Evolutionary conservation across 2,113 vertebrate genomes (phyloP).

Genomic region (Drymodes brunneopygia): DNA sequence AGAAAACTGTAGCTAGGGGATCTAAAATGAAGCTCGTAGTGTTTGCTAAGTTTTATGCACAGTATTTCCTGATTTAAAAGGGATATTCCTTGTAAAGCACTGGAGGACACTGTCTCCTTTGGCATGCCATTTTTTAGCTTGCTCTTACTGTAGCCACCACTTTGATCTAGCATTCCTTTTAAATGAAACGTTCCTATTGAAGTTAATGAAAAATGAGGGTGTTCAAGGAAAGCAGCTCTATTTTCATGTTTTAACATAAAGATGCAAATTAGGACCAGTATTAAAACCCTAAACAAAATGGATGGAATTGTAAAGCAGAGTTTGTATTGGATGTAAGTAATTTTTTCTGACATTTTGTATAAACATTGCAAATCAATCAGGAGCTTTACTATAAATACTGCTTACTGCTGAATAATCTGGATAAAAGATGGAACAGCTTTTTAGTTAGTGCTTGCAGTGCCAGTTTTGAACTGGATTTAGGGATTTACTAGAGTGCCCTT

Average conservation of each 20-base stretch:
- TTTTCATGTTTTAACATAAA: conserved; percentile 16
- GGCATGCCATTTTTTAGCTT: not conserved
- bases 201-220: not conserved
- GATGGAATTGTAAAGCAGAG: not conserved
- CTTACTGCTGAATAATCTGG: not conserved
- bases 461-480: not conserved
- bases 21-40: not conserved
- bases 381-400: not conserved
- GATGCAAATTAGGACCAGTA: not conserved
- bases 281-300: not conserved
- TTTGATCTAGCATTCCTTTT: not conserved
- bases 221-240: not conserved
- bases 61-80: not conserved
- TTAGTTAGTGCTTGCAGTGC: not conserved
- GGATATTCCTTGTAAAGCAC: not conserved
- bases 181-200: not conserved
- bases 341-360: conserved; percentile 13
- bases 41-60: not conserved
- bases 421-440: not conserved
- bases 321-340: not conserved
- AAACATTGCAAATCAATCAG: conserved; percentile 16
- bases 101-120: not conserved
- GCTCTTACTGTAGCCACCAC: not conserved
- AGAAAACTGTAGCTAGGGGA: not conserved
- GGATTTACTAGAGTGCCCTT: not conserved